phyloP scores from a whole-genome alignment of 2,797 vertebrate genomes.

The Percopsis omiscomaycus region DNA sequence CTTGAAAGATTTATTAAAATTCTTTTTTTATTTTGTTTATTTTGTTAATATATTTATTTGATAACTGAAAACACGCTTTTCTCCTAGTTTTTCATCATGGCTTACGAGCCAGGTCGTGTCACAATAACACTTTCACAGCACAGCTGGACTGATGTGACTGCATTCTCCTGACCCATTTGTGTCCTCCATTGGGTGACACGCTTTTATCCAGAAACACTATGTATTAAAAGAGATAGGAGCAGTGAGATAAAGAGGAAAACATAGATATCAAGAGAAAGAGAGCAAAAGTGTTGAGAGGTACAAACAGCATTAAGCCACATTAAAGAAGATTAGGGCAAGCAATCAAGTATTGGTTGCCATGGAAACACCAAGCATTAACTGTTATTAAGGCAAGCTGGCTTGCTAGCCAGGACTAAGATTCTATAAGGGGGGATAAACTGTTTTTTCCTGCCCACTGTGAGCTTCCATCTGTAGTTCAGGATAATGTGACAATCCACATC shows the following conservation, averaged over 20 bases:
- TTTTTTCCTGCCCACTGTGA: slow-evolving; percentile 42
- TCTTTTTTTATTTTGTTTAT: no score
- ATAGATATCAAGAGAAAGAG: slow-evolving; percentile 8
- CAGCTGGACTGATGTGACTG: no score
- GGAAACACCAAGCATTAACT: slow-evolving; percentile 71
- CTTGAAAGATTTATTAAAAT: no score
- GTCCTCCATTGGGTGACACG: not conserved
- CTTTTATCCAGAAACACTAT: not conserved
- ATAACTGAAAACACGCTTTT: no score
- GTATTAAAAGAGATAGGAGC: not conserved
- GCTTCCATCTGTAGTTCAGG: slow-evolving; percentile 61
- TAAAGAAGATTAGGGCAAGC: slow-evolving; percentile 78
- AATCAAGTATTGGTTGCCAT: slow-evolving; percentile 75
- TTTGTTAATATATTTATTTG: no score
- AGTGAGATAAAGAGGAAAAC: slow-evolving; percentile 5
- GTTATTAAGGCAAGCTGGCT: slow-evolving; percentile 68
- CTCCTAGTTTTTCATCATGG: no score
- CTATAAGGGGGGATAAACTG: slow-evolving; percentile 61
- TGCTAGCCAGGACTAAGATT: slow-evolving; percentile 61
- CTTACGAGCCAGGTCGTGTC: no score
- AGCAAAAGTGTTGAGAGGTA: slow-evolving; percentile 47
- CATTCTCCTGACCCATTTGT: no score
- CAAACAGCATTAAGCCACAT: slow-evolving; percentile 73
- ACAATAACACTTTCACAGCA: no score
- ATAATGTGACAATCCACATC: slow-evolving; percentile 63